Evolutionary conservation across 2,113 vertebrate species (phyloP), one percentile per base, ranked within the genome.

Genomic region (Scomber colias): DNA sequence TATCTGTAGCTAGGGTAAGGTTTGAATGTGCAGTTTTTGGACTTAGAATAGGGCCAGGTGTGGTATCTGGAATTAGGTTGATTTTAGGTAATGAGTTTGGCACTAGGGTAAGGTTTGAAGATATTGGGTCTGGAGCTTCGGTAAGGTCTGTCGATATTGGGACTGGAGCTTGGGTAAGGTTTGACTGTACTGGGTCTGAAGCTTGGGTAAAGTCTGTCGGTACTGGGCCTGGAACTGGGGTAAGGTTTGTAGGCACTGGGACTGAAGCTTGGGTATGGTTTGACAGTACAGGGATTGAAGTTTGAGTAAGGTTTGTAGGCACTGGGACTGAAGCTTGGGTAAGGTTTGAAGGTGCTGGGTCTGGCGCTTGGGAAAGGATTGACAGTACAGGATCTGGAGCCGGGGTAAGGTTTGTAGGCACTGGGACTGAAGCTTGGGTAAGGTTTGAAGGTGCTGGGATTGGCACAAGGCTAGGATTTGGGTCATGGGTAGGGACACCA

Each of bases 381-480:
- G 35, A 3, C n/a, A 57, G 35, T 53, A 17, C 44, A 11, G 4
- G 1, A 0, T 5, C n/a, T 16, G 65, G 5, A 50, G 3, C 5
- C 5, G 60, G 54, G 44, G 16, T 44, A 13, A 11, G 10, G 15
- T 51, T 72, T 63, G 75, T 14, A 46, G 73, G 27, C 12, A 54
- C 60, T 31, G 19, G 24, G 31, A 3, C 21, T 60, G 60, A 13
- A 77, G 15, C 44, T 14, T 56, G 76, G 17, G 30, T 70, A 11
- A 17, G 64, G 16, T 64, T 30, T 56, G 61, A 30, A 57, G 48
- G 17, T 53, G 21, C 68, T 5, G 5, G 48, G 19, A 70, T 31
- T 40, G 72, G 68, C 51, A 79, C 45, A 60, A 74, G 53, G 63
- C 70, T 71, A n/a, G 46, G 44, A 74, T 50, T 75, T 24, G 27